Conservation (phyloP, 2,797 vertebrate species). For the Sarcoramphus papa region DNA sequence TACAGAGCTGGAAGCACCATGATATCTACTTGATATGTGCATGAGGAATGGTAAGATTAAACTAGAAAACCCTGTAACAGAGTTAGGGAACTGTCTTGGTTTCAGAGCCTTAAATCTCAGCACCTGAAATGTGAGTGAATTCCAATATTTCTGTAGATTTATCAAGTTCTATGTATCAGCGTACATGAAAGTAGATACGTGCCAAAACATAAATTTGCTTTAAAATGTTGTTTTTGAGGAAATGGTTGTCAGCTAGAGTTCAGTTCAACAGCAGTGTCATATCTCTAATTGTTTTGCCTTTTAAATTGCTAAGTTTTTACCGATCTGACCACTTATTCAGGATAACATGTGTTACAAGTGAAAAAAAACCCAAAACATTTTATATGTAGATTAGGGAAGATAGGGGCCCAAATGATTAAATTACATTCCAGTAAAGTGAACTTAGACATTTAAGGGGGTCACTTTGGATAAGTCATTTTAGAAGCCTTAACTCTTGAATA, state of each 20-base stretch:
- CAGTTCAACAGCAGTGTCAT: background rate
- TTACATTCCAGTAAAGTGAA: slow-evolving; percentile 18
- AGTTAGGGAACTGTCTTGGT: background rate
- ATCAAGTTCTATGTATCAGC: background rate
- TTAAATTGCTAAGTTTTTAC: background rate
- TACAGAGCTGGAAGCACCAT: background rate
- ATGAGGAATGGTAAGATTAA: background rate
- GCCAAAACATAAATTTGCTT: background rate
- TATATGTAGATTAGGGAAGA: background rate
- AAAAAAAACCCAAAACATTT: background rate
- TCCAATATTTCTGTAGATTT: background rate
- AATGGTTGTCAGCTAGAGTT: background rate
- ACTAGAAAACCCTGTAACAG: background rate
- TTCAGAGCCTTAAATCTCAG: background rate
- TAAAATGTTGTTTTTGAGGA: background rate
- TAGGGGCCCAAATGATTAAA: background rate
- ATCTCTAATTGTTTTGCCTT: slow-evolving; percentile 4
- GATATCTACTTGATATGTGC: background rate
- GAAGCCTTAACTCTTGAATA: background rate
- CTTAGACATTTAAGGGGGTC: background rate
- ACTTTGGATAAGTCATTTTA: background rate
- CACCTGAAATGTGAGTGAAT: background rate
- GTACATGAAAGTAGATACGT: fast-evolving
- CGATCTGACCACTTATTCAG: background rate
- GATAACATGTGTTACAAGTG: background rate